phyloP scores from a whole-genome alignment of 2,888 invertebrate species.

The Caenorhabditis auriculariae region DNA sequence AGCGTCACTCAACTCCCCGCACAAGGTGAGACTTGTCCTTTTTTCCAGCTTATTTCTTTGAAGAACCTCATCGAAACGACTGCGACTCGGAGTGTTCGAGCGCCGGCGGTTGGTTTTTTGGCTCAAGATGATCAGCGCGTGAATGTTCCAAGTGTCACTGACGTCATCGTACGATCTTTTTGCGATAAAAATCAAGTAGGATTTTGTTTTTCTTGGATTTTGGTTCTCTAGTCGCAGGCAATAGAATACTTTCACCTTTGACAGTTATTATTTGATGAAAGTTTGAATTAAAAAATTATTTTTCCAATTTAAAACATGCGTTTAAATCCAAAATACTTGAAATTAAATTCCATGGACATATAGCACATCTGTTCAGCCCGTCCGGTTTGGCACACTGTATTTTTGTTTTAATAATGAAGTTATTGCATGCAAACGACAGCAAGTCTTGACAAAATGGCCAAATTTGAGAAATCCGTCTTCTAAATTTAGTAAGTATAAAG shows the following conservation, averaged over 20 bases:
- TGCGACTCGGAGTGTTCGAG: slow-evolving; percentile 81
- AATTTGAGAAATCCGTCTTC: no score
- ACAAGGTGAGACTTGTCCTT: background rate
- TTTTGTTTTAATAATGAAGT: no score
- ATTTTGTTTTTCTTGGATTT: slow-evolving; percentile 70
- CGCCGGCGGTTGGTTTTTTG: slow-evolving; percentile 79
- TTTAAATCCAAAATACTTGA: no score
- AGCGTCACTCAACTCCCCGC: slow-evolving; percentile 38
- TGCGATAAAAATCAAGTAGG: slow-evolving; percentile 79
- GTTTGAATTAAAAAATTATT: background rate
- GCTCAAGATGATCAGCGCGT: slow-evolving; percentile 73
- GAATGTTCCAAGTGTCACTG: slow-evolving; percentile 71
- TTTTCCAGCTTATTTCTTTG: slow-evolving; percentile 44
- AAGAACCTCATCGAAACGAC: slow-evolving; percentile 80
- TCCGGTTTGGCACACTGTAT: no score
- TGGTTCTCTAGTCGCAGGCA: background rate
- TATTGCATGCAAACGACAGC: no score
- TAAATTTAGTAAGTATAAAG: no score
- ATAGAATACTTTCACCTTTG: background rate
- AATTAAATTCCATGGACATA: no score
- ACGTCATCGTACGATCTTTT: slow-evolving; percentile 77
- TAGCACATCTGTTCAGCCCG: no score
- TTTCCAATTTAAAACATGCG: background rate
- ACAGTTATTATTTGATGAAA: slow-evolving; percentile 1
- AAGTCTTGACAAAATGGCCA: no score